Evolutionary conservation across 2,113 vertebrate species (phyloP).

Genomic region (Pholis gunnellus): DNA sequence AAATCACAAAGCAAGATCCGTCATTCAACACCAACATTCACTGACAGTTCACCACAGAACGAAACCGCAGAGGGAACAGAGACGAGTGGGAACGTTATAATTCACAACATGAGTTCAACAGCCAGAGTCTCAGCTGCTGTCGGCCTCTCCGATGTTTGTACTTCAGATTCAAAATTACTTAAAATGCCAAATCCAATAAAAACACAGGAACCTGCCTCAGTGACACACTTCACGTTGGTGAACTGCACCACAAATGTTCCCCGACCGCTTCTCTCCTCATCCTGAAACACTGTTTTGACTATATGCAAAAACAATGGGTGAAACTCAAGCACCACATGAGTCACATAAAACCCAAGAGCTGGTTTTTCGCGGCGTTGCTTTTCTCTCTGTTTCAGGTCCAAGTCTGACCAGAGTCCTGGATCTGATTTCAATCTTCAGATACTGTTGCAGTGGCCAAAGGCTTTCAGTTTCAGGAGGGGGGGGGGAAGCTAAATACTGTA

Average conservation of each 20-base stretch:
- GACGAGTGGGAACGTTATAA: conserved; percentile 12
- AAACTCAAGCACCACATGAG: conserved; percentile 70
- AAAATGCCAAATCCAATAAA: conserved; percentile 62
- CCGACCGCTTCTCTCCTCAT: conserved; percentile 65
- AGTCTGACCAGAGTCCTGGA: conserved; percentile 76
- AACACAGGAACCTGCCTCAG: conserved; percentile 20
- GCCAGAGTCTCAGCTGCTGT: conserved; percentile 13
- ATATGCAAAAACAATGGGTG: conserved; percentile 76
- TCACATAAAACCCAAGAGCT: conserved; percentile 70
- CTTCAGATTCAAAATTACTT: conserved; percentile 47
- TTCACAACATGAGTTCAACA: conserved; percentile 19
- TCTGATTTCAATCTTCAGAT: conserved; percentile 83
- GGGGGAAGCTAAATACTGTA: conserved; percentile 40
- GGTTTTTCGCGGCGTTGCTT: conserved; percentile 57
- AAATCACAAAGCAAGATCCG: not conserved
- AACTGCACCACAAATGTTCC: conserved; percentile 62
- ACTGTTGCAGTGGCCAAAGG: conserved; percentile 69
- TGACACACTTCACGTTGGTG: conserved; percentile 42
- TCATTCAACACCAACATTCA: not conserved
- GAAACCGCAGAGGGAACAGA: not conserved
- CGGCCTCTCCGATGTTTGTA: conserved; percentile 22
- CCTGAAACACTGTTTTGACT: conserved; percentile 72
- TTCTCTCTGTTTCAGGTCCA: conserved; percentile 77
- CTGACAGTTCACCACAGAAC: not conserved
- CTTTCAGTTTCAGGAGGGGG: conserved; percentile 58